Evolutionary conservation across 2,797 vertebrate genomes (phyloP).

Genomic region (Rhodeus uyekii): DNA sequence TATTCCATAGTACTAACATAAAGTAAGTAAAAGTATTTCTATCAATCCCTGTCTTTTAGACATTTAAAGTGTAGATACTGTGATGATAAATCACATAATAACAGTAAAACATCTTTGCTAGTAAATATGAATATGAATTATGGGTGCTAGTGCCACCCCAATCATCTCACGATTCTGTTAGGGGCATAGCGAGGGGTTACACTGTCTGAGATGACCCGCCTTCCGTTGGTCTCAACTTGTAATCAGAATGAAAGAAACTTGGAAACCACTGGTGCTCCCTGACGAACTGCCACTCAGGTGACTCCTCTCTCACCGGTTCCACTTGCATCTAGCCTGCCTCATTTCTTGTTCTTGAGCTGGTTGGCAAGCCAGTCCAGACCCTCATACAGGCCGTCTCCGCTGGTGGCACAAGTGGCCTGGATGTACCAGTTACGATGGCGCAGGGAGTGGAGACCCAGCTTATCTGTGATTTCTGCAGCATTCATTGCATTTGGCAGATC

Average conservation of each 20-base stretch:
- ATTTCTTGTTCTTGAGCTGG: slow-evolving; percentile 98
- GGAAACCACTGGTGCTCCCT: slow-evolving; percentile 61
- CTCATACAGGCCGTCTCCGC: slow-evolving; percentile 92
- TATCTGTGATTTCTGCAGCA: slow-evolving; percentile 96
- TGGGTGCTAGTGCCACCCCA: slow-evolving; percentile 9
- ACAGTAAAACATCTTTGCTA: slow-evolving; percentile 18
- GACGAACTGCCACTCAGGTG: slow-evolving; percentile 68
- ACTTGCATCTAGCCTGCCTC: slow-evolving; percentile 62
- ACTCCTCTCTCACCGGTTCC: slow-evolving; percentile 51
- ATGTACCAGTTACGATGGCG: slow-evolving; percentile 98
- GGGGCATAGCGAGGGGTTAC: slow-evolving; percentile 50
- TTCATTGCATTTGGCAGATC: slow-evolving; percentile 98
- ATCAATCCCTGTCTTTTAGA: slow-evolving; percentile 22
- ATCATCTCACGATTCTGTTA: slow-evolving; percentile 20
- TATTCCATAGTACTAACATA: slow-evolving; percentile 8
- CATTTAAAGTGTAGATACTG: slow-evolving; percentile 23
- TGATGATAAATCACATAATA: slow-evolving; percentile 7
- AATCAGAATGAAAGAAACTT: slow-evolving; percentile 70
- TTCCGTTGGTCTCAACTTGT: slow-evolving; percentile 67
- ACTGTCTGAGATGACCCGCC: slow-evolving; percentile 57
- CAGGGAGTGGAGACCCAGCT: slow-evolving; percentile 93
- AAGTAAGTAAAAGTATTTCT: slow-evolving; percentile 25
- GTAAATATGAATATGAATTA: slow-evolving; percentile 23
- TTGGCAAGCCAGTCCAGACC: slow-evolving; percentile 98
- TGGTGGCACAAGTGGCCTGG: slow-evolving; percentile 97